phyloP scores from a whole-genome alignment of 1,140 invertebrate species.

The Galendromus occidentalis region DNA sequence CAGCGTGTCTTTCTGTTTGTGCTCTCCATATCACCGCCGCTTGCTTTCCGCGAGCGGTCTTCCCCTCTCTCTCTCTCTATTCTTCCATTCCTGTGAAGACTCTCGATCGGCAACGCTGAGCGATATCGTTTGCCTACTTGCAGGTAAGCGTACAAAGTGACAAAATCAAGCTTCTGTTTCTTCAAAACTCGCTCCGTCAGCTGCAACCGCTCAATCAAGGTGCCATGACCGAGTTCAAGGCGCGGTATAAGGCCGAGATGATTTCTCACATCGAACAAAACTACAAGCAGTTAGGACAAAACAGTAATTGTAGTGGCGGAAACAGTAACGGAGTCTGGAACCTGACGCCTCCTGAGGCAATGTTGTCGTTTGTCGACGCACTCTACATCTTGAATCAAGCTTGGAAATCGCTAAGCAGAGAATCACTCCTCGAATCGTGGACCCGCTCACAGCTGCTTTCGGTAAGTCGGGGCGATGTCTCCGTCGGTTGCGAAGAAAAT shows the following conservation, averaged over 20 bases:
- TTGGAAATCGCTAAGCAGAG: neutral
- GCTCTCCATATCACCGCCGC: too few species aligned
- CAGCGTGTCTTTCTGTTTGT: too few species aligned
- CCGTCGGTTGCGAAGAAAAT: too few species aligned
- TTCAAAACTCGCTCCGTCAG: neutral
- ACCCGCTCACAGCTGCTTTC: conserved; percentile 1
- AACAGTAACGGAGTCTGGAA: neutral
- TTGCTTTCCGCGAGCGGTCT: too few species aligned
- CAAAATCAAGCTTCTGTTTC: conserved; percentile 9
- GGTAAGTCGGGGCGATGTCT: too few species aligned
- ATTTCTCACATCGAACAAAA: conserved; percentile 1
- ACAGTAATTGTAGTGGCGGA: neutral
- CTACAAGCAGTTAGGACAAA: neutral
- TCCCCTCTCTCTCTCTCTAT: too few species aligned
- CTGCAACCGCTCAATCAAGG: conserved; percentile 6
- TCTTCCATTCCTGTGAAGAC: too few species aligned
- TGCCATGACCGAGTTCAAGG: conserved; percentile 1
- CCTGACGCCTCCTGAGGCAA: neutral
- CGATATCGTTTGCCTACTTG: neutral
- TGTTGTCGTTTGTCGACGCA: neutral
- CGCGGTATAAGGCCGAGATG: conserved; percentile 6
- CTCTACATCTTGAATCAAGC: neutral
- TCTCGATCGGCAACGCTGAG: neutral
- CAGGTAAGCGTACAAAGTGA: conserved; percentile 11
- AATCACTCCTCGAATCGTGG: neutral